A percentile compares a stretch with the other conserved stretches of the same genome.
These are phyloP conservation scores for Scaeva pyrastri DNA, from an alignment of 2,888 invertebrate genomes.

Conservation along the genomic window DNA sequence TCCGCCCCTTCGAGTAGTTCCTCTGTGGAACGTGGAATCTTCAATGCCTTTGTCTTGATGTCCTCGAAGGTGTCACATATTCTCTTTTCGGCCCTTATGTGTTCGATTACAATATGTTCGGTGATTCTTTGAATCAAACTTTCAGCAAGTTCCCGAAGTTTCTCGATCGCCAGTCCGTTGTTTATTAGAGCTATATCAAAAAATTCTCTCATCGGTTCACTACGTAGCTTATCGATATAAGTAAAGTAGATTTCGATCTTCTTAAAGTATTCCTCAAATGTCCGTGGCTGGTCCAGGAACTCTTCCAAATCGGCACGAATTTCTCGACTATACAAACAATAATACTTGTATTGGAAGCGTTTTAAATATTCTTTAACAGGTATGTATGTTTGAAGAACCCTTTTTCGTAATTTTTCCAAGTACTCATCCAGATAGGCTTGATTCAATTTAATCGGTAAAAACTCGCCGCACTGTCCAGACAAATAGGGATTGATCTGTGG, in stretches of 20 bases:
- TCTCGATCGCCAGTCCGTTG: slow-evolving; percentile 87
- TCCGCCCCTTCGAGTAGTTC: slow-evolving; percentile 92
- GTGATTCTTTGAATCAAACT: slow-evolving; percentile 87
- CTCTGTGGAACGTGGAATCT: slow-evolving; percentile 90
- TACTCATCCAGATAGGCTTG: slow-evolving; percentile 85
- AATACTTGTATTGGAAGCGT: slow-evolving; percentile 85
- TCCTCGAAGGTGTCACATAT: slow-evolving; percentile 90
- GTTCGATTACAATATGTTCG: slow-evolving; percentile 86
- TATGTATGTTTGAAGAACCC: slow-evolving; percentile 85
- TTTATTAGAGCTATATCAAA: slow-evolving; percentile 88
- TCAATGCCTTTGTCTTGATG: slow-evolving; percentile 88
- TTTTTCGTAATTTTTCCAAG: slow-evolving; percentile 85
- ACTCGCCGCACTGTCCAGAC: slow-evolving; percentile 84
- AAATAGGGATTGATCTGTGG: slow-evolving; percentile 83
- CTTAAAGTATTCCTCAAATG: slow-evolving; percentile 86
- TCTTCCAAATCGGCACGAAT: slow-evolving; percentile 84
- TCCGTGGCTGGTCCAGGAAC: slow-evolving; percentile 85
- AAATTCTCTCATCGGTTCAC: slow-evolving; percentile 88
- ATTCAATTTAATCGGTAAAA: slow-evolving; percentile 86
- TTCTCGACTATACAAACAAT: slow-evolving; percentile 84
- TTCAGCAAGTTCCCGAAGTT: slow-evolving; percentile 86
- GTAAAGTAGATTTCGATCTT: slow-evolving; percentile 87
- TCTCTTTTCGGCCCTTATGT: slow-evolving; percentile 87
- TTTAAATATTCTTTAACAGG: slow-evolving; percentile 86
- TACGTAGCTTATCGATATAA: slow-evolving; percentile 86